These are phyloP conservation scores for Mustela lutreola DNA, from an alignment of 2,113 vertebrate genomes.

Conservation along the genomic window DNA sequence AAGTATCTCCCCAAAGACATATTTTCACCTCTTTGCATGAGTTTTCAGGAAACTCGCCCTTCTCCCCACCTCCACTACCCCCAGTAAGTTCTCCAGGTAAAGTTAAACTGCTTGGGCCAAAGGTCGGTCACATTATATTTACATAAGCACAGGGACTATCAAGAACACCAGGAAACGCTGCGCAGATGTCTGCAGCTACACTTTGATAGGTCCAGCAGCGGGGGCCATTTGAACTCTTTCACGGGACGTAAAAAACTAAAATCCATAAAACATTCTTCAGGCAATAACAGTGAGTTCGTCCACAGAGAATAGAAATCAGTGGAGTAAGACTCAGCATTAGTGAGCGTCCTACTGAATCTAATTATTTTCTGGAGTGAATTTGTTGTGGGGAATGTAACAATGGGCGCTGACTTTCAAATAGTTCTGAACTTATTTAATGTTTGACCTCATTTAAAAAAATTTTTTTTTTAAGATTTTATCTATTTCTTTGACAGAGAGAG, in stretches of 20 bases:
- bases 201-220: slow-evolving; percentile 86
- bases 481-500: neutral
- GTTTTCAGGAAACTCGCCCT: slow-evolving; percentile 34
- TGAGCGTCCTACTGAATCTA: slow-evolving; percentile 52
- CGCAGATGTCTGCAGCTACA: slow-evolving; percentile 86
- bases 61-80: neutral
- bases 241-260: slow-evolving; percentile 83
- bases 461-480: too few relatives aligned
- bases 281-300: slow-evolving; percentile 81
- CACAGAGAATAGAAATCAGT: slow-evolving; percentile 82
- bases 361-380: slow-evolving; percentile 78
- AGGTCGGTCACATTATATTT: slow-evolving; percentile 83
- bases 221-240: slow-evolving; percentile 85
- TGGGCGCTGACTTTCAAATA: slow-evolving; percentile 70
- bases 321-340: slow-evolving; percentile 77
- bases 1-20: neutral
- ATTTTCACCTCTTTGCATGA: neutral
- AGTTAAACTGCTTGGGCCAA: slow-evolving; percentile 75
- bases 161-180: slow-evolving; percentile 84
- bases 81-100: slow-evolving; percentile 44
- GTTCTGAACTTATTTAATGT: slow-evolving; percentile 41
- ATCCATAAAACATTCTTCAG: slow-evolving; percentile 83
- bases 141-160: slow-evolving; percentile 85
- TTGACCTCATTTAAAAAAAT: neutral
- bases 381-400: slow-evolving; percentile 65